phyloP scores from a whole-genome alignment of 2,797 vertebrate genomes.

The Toxotes lorentzi region DNA sequence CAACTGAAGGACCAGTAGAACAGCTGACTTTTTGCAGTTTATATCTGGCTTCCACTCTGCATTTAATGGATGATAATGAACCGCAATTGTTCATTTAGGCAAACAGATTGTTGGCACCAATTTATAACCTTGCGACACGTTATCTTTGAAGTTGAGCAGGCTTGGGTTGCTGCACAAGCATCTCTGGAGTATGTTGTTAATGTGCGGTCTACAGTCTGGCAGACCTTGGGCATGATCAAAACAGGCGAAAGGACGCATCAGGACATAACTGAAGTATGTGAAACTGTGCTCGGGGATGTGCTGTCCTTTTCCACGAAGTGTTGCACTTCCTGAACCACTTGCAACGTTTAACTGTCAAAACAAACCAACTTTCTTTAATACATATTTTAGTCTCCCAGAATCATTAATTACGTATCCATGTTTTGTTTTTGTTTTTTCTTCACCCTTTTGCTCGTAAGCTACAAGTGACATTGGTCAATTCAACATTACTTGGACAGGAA shows the following conservation, averaged over 20 bases:
- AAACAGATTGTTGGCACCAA: background rate
- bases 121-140: background rate
- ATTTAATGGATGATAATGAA: background rate
- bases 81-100: background rate
- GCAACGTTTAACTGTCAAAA: too few relatives aligned
- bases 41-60: background rate
- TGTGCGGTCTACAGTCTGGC: background rate
- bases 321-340: background rate
- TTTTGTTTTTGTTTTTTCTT: too few relatives aligned
- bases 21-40: background rate
- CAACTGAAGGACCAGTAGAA: background rate
- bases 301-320: background rate
- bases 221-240: background rate
- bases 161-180: background rate
- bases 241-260: too few relatives aligned
- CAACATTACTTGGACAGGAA: background rate
- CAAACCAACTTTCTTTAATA: too few relatives aligned
- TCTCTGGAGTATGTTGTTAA: background rate
- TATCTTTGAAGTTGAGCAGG: background rate
- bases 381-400: too few relatives aligned
- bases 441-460: background rate
- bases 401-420: too few relatives aligned
- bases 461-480: background rate
- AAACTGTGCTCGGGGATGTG: too few relatives aligned
- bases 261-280: background rate